Evolutionary conservation across 2,888 invertebrate genomes (phyloP).

Genomic region (Trichopoda pennipes): DNA sequence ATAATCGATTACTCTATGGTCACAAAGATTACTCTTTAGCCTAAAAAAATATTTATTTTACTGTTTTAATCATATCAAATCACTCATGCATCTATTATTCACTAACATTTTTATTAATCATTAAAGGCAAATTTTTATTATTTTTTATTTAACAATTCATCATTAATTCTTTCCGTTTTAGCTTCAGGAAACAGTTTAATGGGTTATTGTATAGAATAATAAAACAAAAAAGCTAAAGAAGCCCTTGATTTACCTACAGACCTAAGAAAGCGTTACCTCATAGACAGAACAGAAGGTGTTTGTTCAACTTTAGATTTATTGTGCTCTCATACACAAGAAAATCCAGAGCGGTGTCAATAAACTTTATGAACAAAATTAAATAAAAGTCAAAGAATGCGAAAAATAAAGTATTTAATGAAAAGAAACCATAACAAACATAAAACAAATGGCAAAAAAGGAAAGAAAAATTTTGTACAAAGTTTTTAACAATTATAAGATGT

Average conservation of each 20-base stretch:
- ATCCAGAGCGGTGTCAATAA: conserved; percentile 59
- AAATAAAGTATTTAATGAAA: not conserved
- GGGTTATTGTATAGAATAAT: not conserved
- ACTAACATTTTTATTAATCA: no score
- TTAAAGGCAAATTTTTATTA: no score
- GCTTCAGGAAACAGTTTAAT: conserved; percentile 34
- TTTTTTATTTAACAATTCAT: not conserved
- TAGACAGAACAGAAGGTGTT: conserved; percentile 7
- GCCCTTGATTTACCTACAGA: conserved; percentile 65
- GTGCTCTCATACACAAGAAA: conserved; percentile 14
- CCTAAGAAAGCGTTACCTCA: conserved; percentile 20
- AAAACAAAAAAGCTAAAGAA: conserved; percentile 42
- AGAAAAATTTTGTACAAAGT: conserved; percentile 38
- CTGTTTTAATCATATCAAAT: no score
- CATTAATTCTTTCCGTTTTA: not conserved
- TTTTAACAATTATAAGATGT: conserved; percentile 58
- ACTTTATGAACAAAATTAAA: conserved; percentile 46
- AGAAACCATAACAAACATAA: conserved; percentile 26
- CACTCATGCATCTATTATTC: no score
- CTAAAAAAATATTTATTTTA: no score
- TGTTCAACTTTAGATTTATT: conserved; percentile 32
- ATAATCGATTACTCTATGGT: no score
- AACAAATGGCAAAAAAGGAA: conserved; percentile 16
- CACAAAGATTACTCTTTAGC: no score
- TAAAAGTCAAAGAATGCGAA: conserved; percentile 45